phyloP scores from a whole-genome alignment of 1,140 invertebrate genomes.

The Mamestra configurata region DNA sequence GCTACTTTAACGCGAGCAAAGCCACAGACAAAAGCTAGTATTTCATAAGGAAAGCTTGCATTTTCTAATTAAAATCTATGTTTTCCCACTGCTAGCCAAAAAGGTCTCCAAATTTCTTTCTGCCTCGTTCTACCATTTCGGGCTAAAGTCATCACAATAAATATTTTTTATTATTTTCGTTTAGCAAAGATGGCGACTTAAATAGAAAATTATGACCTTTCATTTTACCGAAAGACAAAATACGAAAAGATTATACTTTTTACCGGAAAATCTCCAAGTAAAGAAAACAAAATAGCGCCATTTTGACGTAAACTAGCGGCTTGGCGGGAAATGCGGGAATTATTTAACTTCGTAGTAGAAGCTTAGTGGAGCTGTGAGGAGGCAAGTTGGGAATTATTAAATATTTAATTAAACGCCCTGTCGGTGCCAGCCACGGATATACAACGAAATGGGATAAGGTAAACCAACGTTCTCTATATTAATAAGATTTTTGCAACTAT shows the following conservation, averaged over 20 bases:
- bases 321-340: not conserved
- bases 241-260: not conserved
- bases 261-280: not conserved
- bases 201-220: not conserved
- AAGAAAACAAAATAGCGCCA: not conserved
- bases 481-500: conserved; percentile 31
- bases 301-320: conserved; percentile 17
- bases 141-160: not conserved
- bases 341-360: conserved; percentile 5
- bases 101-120: too few species aligned
- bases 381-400: conserved; percentile 37
- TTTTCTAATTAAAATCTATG: too few species aligned
- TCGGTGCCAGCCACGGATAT: not conserved
- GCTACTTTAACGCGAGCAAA: too few species aligned
- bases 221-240: not conserved
- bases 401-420: conserved; percentile 48
- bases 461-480: conserved; percentile 15
- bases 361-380: not conserved
- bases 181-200: not conserved
- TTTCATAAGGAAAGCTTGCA: too few species aligned
- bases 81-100: too few species aligned
- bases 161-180: not conserved
- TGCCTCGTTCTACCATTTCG: not conserved
- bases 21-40: too few species aligned
- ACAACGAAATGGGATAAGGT: conserved; percentile 13